A percentile compares a stretch with the other conserved stretches of the same genome.
Conservation (phyloP, 37 sponge, comb jelly and placozoan genomes). For the Spongilla lacustris region DNA sequence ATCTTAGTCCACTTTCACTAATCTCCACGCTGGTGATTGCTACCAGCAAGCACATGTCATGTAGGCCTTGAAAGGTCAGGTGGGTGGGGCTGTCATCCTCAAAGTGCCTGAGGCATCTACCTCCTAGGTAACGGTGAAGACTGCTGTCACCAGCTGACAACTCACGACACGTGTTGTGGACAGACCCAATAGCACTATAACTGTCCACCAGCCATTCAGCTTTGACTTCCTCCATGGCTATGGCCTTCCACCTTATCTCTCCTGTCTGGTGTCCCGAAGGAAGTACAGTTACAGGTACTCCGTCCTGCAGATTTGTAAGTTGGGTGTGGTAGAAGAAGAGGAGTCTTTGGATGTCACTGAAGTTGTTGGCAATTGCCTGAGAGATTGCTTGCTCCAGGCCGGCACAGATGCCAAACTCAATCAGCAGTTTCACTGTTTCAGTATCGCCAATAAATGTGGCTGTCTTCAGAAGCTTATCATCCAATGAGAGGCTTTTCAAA, state of each 20-base stretch:
- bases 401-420: constrained; percentile 36
- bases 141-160: not conserved
- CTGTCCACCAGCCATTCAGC: constrained; percentile 39
- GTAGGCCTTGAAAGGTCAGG: not conserved
- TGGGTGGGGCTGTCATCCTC: not conserved
- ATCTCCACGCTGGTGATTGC: constrained; percentile 51
- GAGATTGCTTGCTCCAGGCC: constrained; percentile 35
- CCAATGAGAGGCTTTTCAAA: constrained; percentile 9
- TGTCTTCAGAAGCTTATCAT: constrained; percentile 19
- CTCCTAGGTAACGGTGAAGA: constrained; percentile 16
- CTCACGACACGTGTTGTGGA: not conserved
- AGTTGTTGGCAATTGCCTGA: constrained; percentile 14
- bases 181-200: constrained; percentile 36
- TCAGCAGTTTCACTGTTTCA: constrained; percentile 37
- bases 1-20: constrained; percentile 36
- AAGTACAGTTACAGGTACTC: not conserved
- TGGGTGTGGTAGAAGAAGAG: constrained; percentile 64
- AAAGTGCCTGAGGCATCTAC: constrained; percentile 43
- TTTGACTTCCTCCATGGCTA: constrained; percentile 27
- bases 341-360: constrained; percentile 15
- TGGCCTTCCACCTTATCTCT: constrained; percentile 34
- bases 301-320: not conserved
- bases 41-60: not conserved
- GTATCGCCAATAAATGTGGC: constrained; percentile 24
- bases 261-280: too few species aligned